These are phyloP conservation scores for Synergus itoensis DNA, from an alignment of 2,888 invertebrate species.

Conservation along the genomic window DNA sequence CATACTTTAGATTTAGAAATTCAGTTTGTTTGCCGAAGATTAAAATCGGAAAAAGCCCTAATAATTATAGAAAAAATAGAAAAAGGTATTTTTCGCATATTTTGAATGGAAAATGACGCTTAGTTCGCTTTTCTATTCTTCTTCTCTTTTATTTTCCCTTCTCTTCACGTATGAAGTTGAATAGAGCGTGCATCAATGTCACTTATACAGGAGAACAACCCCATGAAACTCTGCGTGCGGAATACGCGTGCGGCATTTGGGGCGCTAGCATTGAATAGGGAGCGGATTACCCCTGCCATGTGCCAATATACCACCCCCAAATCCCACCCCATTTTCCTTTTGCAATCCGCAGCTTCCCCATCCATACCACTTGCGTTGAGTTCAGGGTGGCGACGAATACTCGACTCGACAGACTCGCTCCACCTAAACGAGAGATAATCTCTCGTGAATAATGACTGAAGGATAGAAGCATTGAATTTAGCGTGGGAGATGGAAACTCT, in stretches of 20 bases:
- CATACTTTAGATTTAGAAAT: not conserved
- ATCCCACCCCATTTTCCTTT: slow-evolving; percentile 8
- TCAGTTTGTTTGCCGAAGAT: too few relatives aligned
- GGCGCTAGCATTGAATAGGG: slow-evolving; percentile 27
- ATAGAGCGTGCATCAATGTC: slow-evolving; percentile 21
- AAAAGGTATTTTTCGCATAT: not conserved
- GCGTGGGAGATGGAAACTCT: slow-evolving; percentile 32
- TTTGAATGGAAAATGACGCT: not conserved
- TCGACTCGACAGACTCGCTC: slow-evolving; percentile 52
- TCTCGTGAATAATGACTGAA: slow-evolving; percentile 50
- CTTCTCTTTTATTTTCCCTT: not conserved
- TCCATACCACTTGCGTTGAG: slow-evolving; percentile 3
- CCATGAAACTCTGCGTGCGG: slow-evolving; percentile 4
- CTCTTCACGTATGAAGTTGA: slow-evolving; percentile 16
- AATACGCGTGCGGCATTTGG: slow-evolving; percentile 24
- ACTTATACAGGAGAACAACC: slow-evolving; percentile 10
- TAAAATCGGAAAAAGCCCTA: not conserved
- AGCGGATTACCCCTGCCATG: slow-evolving; percentile 31
- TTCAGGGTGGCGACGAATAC: slow-evolving; percentile 49
- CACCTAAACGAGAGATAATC: slow-evolving; percentile 53
- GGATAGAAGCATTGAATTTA: slow-evolving; percentile 30
- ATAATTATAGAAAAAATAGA: not conserved
- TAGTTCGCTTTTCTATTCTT: not conserved
- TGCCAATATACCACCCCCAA: slow-evolving; percentile 23
- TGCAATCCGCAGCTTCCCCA: not conserved